A percentile compares a stretch with the other conserved stretches of the same genome.
Conservation (phyloP, 2,797 vertebrate species). For the Chrysocyon brachyurus region DNA sequence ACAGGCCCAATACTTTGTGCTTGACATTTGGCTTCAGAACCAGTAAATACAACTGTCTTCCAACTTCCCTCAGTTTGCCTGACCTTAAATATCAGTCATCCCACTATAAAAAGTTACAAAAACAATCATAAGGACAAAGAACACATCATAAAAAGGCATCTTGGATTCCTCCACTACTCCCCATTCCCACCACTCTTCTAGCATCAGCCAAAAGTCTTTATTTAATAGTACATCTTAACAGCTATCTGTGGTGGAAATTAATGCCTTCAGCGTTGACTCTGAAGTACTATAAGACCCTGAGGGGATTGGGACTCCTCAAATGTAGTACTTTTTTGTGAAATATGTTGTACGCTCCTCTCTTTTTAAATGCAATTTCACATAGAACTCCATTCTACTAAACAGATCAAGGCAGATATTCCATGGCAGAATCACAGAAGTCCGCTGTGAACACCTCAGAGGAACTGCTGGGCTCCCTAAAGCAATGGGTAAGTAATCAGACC, state of each 20-base stretch:
- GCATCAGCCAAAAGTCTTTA: not conserved
- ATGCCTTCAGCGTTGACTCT: not conserved
- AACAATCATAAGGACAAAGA: not conserved
- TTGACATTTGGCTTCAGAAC: constrained; percentile 1
- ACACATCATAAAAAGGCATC: not conserved
- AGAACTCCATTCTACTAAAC: not conserved
- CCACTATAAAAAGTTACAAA: not conserved
- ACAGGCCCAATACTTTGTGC: not conserved
- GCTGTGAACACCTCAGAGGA: not conserved
- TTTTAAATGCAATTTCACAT: not conserved
- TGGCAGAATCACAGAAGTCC: not conserved
- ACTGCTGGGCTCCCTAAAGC: too few relatives aligned
- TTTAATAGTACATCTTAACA: not conserved
- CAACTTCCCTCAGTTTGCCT: not conserved
- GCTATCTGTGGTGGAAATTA: not conserved
- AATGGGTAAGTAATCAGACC: not conserved
- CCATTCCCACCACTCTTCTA: not conserved
- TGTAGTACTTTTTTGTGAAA: not conserved
- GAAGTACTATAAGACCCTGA: not conserved
- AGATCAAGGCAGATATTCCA: not conserved
- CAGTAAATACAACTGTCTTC: not conserved
- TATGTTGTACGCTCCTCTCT: not conserved
- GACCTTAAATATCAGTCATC: not conserved
- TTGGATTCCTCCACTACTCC: not conserved
- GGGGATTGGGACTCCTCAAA: not conserved